Evolutionary conservation across 1,140 invertebrate species (phyloP).

Genomic region (Panagrolaimus sp.): DNA sequence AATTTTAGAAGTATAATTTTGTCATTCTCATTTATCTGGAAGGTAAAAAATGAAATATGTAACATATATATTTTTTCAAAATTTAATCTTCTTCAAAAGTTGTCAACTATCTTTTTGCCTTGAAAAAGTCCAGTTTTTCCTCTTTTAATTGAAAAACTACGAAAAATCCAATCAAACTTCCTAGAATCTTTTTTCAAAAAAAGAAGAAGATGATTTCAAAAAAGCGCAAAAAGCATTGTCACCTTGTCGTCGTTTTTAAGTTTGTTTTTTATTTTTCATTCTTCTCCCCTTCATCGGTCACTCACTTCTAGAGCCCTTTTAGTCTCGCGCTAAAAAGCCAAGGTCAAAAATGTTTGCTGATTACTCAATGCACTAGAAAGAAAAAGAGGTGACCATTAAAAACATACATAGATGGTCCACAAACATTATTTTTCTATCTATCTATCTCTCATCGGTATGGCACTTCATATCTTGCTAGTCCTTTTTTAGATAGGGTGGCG

Average conservation of each 20-base stretch:
- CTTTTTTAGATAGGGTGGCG: neutral
- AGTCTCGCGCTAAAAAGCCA: neutral
- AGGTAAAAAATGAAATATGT: no score
- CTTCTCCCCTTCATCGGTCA: slow-evolving; percentile 2
- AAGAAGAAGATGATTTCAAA: no score
- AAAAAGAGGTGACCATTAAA: no score
- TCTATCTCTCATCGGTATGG: neutral
- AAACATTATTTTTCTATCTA: neutral
- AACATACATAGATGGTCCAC: neutral
- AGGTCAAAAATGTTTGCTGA: slow-evolving; percentile 14
- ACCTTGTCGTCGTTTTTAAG: neutral
- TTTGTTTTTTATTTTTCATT: neutral
- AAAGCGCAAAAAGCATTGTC: neutral
- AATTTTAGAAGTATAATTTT: no score
- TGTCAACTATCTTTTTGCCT: no score
- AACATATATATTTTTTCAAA: no score
- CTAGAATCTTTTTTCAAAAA: no score
- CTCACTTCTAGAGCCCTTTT: neutral
- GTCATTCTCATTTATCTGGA: no score
- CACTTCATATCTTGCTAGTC: slow-evolving; percentile 10
- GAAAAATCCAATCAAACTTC: no score
- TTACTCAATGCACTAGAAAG: slow-evolving; percentile 9
- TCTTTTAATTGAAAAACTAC: no score
- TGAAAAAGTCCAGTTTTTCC: no score
- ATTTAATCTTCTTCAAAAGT: no score